Conservation (phyloP, 2,888 invertebrate species). For the Blastobasis lacticolella region DNA sequence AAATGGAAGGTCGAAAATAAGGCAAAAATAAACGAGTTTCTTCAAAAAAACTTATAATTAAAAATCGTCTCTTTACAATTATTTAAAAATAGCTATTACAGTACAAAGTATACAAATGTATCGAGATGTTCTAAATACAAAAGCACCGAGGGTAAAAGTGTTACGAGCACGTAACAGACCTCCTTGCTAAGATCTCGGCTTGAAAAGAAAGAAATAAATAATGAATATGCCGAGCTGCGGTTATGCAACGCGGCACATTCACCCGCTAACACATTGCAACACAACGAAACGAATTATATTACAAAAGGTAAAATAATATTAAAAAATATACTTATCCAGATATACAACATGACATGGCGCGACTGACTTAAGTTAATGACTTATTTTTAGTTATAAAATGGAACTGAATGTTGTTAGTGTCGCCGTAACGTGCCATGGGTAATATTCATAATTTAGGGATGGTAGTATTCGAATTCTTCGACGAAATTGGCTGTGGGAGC, state of each 20-base stretch:
- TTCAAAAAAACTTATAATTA: slow-evolving; percentile 47
- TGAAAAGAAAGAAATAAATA: slow-evolving; percentile 23
- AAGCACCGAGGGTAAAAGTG: background rate
- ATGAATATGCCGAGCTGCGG: slow-evolving; percentile 6
- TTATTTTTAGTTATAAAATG: slow-evolving; percentile 34
- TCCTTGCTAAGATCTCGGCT: slow-evolving; percentile 13
- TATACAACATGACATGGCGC: slow-evolving; percentile 56
- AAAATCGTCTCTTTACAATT: slow-evolving; percentile 30
- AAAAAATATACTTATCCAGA: slow-evolving; percentile 17
- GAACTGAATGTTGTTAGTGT: slow-evolving; percentile 32
- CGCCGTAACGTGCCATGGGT: slow-evolving; percentile 31
- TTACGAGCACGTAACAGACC: background rate
- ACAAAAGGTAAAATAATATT: slow-evolving; percentile 32
- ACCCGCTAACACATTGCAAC: slow-evolving; percentile 22
- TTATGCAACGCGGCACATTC: slow-evolving; percentile 29
- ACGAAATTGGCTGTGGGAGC: background rate
- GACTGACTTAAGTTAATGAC: slow-evolving; percentile 61
- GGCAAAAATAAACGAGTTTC: slow-evolving; percentile 32
- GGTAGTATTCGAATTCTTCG: background rate
- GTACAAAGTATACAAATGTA: background rate
- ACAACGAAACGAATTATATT: slow-evolving; percentile 23
- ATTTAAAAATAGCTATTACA: slow-evolving; percentile 3
- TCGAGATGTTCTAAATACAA: no score
- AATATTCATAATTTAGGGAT: background rate
- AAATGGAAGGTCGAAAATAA: slow-evolving; percentile 36